A percentile compares a stretch with the other conserved stretches of the same genome.
Evolutionary conservation across 1,140 invertebrate species (phyloP).

Genomic region (Tenebrio molitor): DNA sequence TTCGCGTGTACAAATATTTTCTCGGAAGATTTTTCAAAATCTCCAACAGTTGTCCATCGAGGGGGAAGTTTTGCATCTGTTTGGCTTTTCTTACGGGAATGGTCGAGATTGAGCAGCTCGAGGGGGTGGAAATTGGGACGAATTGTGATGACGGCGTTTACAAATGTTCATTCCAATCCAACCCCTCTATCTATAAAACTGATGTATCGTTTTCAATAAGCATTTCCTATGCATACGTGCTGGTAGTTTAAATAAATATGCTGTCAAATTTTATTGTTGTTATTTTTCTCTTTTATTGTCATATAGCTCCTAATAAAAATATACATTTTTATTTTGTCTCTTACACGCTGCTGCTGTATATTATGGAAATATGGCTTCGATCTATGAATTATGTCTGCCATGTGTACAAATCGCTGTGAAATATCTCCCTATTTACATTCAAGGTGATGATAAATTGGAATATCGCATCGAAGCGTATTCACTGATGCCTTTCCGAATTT

Average conservation of each 20-base stretch:
- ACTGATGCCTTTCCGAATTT: constrained; percentile 24
- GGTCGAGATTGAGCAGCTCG: neutral
- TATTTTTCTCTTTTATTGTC: constrained; percentile 58
- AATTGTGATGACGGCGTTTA: constrained; percentile 36
- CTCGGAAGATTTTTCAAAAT: neutral
- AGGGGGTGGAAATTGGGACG: constrained; percentile 14
- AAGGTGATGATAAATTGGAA: constrained; percentile 40
- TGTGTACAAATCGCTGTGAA: constrained; percentile 37
- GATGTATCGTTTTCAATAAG: constrained; percentile 58
- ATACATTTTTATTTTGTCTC: constrained; percentile 48
- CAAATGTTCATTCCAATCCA: constrained; percentile 15
- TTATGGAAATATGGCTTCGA: constrained; percentile 46
- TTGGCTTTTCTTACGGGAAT: neutral
- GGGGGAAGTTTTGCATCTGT: neutral
- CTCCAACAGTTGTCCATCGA: neutral
- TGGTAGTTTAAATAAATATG: constrained; percentile 56
- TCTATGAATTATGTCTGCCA: constrained; percentile 43
- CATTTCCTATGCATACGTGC: constrained; percentile 56
- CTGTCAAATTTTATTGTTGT: constrained; percentile 59
- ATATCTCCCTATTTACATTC: constrained; percentile 38
- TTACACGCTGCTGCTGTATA: constrained; percentile 41
- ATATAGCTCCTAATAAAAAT: constrained; percentile 46
- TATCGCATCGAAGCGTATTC: constrained; percentile 25
- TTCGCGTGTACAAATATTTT: too few relatives aligned
- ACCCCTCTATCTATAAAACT: constrained; percentile 53